A percentile compares a stretch with the other conserved stretches of the same genome.
These are phyloP conservation scores for Edolisoma coerulescens DNA, from an alignment of 2,113 vertebrate genomes.

Conservation along the genomic window DNA sequence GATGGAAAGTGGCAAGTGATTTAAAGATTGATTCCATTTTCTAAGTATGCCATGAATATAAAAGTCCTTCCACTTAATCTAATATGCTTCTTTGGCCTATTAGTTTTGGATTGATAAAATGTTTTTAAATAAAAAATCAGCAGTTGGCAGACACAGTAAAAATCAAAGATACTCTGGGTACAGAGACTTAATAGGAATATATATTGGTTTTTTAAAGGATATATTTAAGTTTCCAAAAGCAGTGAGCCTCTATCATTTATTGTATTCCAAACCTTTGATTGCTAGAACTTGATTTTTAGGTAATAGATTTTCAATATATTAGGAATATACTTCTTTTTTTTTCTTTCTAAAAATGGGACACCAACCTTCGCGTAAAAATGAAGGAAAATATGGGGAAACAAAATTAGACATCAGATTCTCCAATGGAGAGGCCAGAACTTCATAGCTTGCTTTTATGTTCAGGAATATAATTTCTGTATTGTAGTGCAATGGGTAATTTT, in stretches of 20 bases:
- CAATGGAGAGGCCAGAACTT: not conserved
- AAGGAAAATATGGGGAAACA: not conserved
- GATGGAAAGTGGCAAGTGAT: slow-evolving; percentile 22
- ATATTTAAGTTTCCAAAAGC: not conserved
- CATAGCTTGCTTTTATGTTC: not conserved
- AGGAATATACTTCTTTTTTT: not conserved
- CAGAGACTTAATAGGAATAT: not conserved
- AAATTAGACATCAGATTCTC: not conserved
- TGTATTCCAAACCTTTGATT: not conserved
- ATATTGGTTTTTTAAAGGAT: not conserved
- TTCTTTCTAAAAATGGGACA: not conserved
- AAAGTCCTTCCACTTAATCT: slow-evolving; percentile 33
- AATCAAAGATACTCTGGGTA: not conserved
- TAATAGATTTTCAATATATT: not conserved
- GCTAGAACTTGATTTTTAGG: not conserved
- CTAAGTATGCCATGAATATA: slow-evolving; percentile 38
- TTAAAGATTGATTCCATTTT: slow-evolving; percentile 44
- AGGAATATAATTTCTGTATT: not conserved
- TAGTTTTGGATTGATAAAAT: slow-evolving; percentile 26
- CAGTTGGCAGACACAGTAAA: not conserved
- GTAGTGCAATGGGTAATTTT: not conserved
- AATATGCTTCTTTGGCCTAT: slow-evolving; percentile 2
- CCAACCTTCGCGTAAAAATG: not conserved
- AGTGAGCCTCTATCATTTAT: not conserved
- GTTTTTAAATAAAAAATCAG: slow-evolving; percentile 21